Evolutionary conservation across 2,888 invertebrate genomes (phyloP).

Genomic region (Mycalesis mineus): DNA sequence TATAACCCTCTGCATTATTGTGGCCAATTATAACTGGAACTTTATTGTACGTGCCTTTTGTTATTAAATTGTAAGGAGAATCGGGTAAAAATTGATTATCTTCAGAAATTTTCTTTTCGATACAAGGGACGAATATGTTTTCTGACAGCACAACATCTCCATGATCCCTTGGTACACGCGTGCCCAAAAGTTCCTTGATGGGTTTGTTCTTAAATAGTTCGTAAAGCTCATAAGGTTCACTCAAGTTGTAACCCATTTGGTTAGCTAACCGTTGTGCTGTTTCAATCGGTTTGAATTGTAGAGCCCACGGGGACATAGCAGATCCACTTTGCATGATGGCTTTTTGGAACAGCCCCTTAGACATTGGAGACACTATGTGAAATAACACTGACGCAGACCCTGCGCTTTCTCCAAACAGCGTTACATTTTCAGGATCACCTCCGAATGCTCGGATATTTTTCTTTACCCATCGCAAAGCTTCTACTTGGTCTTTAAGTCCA

Average conservation of each 20-base stretch:
- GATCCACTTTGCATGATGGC: constrained; percentile 68
- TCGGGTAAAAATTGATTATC: constrained; percentile 51
- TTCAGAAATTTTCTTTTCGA: constrained; percentile 46
- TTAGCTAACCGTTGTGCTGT: constrained; percentile 50
- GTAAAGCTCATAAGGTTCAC: constrained; percentile 51
- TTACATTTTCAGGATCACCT: constrained; percentile 61
- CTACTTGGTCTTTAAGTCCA: constrained; percentile 66
- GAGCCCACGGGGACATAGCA: constrained; percentile 59
- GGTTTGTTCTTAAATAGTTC: constrained; percentile 45
- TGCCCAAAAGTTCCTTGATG: constrained; percentile 43
- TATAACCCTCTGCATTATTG: constrained; percentile 61
- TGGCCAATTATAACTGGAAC: constrained; percentile 62
- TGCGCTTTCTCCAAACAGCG: constrained; percentile 70
- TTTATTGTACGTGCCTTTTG: constrained; percentile 46
- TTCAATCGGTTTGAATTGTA: constrained; percentile 58
- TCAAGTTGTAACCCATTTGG: constrained; percentile 46
- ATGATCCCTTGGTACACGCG: constrained; percentile 53
- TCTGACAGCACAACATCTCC: constrained; percentile 62
- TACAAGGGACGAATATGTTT: constrained; percentile 65
- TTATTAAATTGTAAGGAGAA: constrained; percentile 53
- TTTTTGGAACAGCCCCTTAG: constrained; percentile 58
- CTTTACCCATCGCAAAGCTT: constrained; percentile 60
- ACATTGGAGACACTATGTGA: constrained; percentile 61
- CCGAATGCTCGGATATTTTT: constrained; percentile 58
- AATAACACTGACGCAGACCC: constrained; percentile 61